Base-by-base conservation (phyloP, 2,888 invertebrate genomes). In the Hyposoter didymator region DNA sequence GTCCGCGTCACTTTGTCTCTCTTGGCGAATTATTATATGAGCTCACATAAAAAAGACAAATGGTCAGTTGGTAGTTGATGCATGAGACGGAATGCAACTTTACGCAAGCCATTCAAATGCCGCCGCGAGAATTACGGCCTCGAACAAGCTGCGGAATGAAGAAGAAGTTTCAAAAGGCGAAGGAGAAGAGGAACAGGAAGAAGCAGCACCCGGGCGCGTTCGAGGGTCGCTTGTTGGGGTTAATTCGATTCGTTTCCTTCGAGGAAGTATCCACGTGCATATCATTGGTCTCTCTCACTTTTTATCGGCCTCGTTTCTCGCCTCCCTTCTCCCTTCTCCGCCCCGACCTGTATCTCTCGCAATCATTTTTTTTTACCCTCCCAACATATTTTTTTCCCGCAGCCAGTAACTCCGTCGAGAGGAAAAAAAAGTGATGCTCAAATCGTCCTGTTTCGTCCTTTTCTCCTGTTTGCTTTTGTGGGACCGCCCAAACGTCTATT, bases 181-280 rank as follows among this genome's bases (percentile, higher is more conserved):
- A 52, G 59, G 5, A 52, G 43, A 82, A 43, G 47, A 76, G 74
- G 22, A 84, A 72, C 47, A 82, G 55, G 49, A 64, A 72, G 17
- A 74, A 75, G 35, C 32, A 32, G 78, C 19, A 39, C 22, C 59
- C 35, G 74, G 45, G 69, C 74, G 59, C 76, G 81, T 79, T 70
- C 62, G 73, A 43, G 84, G 76, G 70, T 83, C 85, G 80, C 72
- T 82, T 72, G 22, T 32, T 59, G 59, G 80, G 87, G 86, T 88
- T 88, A 87, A 88, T 88, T 83, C 85, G 81, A 88, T 88, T 86
- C 86, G 78, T 85, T 87, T 85, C 76, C 87, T 88, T 85, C 87
- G 76, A 78, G 74, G 83, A 88, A 84, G 85, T 52, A 35, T 45
- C 39, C 32, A 35, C 78, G 39, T 55, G 39, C 67, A 78, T 67